Conservation (phyloP, 2,888 invertebrate genomes). For the Lasioglossum vierecki region DNA sequence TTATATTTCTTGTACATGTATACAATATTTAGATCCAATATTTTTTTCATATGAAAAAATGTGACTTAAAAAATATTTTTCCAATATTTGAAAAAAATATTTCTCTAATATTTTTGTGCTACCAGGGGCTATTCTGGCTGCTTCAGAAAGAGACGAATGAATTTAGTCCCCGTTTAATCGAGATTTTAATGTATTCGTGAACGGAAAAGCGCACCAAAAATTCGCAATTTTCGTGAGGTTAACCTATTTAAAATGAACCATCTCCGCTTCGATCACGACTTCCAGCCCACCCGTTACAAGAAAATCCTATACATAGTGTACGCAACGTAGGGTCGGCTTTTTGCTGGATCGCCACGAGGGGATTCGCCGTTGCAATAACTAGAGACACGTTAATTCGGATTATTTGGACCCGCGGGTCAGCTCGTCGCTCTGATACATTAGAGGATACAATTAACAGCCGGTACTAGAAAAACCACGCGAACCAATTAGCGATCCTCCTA, state of each 20-base stretch:
- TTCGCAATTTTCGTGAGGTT: too few species aligned
- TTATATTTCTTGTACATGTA: too few species aligned
- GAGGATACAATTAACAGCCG: constrained; percentile 12
- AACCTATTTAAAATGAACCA: not conserved
- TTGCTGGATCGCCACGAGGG: not conserved
- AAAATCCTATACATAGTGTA: not conserved
- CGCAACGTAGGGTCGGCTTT: not conserved
- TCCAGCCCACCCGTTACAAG: not conserved
- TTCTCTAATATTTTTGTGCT: too few species aligned
- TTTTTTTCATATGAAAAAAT: too few species aligned
- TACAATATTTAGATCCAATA: too few species aligned
- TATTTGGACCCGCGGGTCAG: not conserved
- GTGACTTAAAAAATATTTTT: too few species aligned
- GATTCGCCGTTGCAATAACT: not conserved
- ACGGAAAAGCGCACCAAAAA: too few species aligned
- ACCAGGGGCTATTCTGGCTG: too few species aligned
- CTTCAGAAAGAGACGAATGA: too few species aligned
- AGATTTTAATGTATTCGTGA: too few species aligned
- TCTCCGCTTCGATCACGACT: not conserved
- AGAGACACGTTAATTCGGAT: constrained; percentile 12
- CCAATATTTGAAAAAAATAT: too few species aligned
- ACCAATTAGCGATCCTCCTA: constrained; percentile 27
- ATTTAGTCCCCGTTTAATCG: too few species aligned
- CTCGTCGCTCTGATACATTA: not conserved
- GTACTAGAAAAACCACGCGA: constrained; percentile 26